Base-by-base conservation (phyloP, 2,888 invertebrate species). In the Neoitamus cyanurus region DNA sequence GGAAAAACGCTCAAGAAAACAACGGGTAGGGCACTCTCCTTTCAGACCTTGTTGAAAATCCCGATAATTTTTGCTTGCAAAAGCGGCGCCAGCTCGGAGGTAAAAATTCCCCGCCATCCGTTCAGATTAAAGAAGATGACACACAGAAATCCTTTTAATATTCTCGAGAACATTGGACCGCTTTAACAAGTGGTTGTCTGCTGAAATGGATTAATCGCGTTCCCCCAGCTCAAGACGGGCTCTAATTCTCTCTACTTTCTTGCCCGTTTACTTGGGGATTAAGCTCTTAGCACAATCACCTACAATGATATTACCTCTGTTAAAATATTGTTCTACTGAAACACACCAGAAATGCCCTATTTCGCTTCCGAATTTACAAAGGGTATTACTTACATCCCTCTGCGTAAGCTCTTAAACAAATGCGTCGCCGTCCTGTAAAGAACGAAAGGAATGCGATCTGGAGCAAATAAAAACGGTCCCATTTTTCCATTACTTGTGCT, bases 271-370 rank as follows among this genome's bases (percentile, higher is more conserved):
- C 42, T 37, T 13, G 7, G 28, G 42, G 75, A 75, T 75, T 75
- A 75, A 42, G 42, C 36, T 37, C 42, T 42, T 75, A 75, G 75
- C 75, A 75, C 42, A 20, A 58, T 58, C 58, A 58, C 58, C 20
- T 58, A 58, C 58, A 58, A 58, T 58, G 58, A 25, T 9, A 58
- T 58, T 58, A 58, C 58, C 58, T 20, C 15, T 25, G 15, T 42
- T 48, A 48, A 48, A 48, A 48, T 48, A 15, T 48, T 48, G 15
- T 48, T 48, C 48, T 48, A 20, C 48, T 48, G 15, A n/a, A 48
- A 15, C 48, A n/a, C 20, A 48, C 48, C 48, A 48, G 15, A 58
- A 58, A 58, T 58, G 20, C 58, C 58, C 25, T 9, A 58, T 25
- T 58, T 58, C 20, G 25, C 9, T 58, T 58, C 15, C 15, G 42